phyloP scores from a whole-genome alignment of 2,113 vertebrate species.

The Eretmochelys imbricata region DNA sequence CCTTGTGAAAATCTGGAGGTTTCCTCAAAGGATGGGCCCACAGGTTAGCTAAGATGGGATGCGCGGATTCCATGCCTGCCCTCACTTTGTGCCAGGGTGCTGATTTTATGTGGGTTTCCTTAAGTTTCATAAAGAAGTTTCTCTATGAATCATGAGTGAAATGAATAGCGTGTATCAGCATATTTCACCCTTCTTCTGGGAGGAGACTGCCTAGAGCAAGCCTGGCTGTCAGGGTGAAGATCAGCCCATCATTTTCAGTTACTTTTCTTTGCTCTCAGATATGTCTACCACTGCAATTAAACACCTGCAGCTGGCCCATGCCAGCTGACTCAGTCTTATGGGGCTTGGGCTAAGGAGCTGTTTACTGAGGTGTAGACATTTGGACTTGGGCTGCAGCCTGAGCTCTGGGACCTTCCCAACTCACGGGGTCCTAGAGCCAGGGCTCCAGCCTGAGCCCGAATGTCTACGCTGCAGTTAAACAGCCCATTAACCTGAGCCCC shows the following conservation, averaged over 20 bases:
- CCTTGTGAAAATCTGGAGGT: neutral
- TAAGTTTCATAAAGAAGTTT: neutral
- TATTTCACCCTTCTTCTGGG: neutral
- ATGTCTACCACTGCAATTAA: neutral
- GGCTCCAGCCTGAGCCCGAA: neutral
- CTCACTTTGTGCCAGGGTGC: fast-evolving
- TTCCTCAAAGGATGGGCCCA: neutral
- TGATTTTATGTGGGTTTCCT: neutral
- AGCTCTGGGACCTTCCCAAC: neutral
- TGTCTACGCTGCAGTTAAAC: neutral
- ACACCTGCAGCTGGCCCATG: neutral
- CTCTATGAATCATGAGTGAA: neutral
- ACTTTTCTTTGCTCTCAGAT: neutral
- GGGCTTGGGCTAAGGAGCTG: neutral
- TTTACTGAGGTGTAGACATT: neutral
- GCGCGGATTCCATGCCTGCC: fast-evolving
- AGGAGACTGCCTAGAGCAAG: neutral
- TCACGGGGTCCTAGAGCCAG: neutral
- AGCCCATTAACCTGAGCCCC: neutral
- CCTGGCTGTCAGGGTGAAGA: neutral
- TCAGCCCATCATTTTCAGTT: neutral
- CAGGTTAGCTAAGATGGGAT: fast-evolving
- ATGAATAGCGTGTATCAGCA: fast-evolving
- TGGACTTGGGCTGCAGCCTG: neutral
- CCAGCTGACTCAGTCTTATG: neutral